Evolutionary conservation across 1,140 invertebrate species (phyloP).

Genomic region (Drosophila leontia): DNA sequence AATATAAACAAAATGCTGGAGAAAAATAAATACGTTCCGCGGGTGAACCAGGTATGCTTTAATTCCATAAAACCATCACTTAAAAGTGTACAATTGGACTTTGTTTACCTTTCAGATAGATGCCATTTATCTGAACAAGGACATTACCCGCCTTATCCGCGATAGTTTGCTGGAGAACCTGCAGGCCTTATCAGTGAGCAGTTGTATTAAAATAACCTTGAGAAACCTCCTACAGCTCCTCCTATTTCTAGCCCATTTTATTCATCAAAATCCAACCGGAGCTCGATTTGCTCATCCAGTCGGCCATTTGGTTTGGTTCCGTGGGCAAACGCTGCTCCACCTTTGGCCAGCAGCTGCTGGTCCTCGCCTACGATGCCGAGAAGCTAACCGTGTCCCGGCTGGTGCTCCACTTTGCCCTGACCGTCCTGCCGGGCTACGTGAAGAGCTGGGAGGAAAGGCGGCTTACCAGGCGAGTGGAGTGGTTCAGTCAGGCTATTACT

Average conservation of each 20-base stretch:
- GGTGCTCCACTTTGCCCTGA: slow-evolving; percentile 86
- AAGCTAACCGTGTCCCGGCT: slow-evolving; percentile 86
- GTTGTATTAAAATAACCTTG: neutral
- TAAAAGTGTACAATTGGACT: slow-evolving; percentile 9
- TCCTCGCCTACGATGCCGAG: slow-evolving; percentile 86
- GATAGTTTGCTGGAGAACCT: slow-evolving; percentile 86
- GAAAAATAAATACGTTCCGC: slow-evolving; percentile 80
- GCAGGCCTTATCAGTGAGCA: slow-evolving; percentile 86
- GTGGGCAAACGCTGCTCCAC: slow-evolving; percentile 86
- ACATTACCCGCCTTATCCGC: slow-evolving; percentile 86
- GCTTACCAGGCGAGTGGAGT: slow-evolving; percentile 85
- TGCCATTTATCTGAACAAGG: slow-evolving; percentile 86
- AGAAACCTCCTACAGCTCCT: neutral
- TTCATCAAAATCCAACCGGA: slow-evolving; percentile 86
- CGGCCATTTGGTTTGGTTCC: slow-evolving; percentile 87
- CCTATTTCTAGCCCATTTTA: slow-evolving; percentile 85
- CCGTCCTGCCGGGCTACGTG: slow-evolving; percentile 86
- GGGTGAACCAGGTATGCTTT: slow-evolving; percentile 85
- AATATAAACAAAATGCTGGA: slow-evolving; percentile 70
- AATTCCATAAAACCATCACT: neutral
- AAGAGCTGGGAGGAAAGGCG: slow-evolving; percentile 86
- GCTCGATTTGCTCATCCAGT: slow-evolving; percentile 86
- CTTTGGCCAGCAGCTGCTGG: slow-evolving; percentile 88
- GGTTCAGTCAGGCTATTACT: slow-evolving; percentile 85
- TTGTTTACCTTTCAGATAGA: slow-evolving; percentile 85